Conservation (phyloP, 2,113 vertebrate species). For the Rhagologus leucostigma region DNA sequence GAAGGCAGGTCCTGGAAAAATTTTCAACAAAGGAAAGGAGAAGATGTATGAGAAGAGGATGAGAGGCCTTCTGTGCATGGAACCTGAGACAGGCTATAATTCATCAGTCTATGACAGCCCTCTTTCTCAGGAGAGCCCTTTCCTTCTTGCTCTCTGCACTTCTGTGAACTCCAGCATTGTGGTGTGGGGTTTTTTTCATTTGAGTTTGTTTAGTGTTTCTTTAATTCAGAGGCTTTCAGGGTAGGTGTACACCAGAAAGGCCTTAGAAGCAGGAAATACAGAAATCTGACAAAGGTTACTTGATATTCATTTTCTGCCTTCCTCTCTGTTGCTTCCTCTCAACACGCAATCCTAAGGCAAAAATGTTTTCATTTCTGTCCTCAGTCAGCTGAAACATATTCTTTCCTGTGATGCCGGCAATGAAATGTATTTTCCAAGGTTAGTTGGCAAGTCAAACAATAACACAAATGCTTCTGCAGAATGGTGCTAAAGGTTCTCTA, state of each 20-base stretch:
- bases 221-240: neutral
- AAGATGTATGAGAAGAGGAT: neutral
- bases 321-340: neutral
- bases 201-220: neutral
- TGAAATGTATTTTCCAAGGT: conserved; percentile 29
- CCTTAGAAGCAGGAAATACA: neutral
- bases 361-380: neutral
- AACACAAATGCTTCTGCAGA: neutral
- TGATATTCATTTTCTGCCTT: neutral
- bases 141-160: neutral
- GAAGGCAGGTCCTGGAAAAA: neutral
- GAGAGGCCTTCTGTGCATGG: neutral
- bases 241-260: neutral
- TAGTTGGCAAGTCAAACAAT: conserved; percentile 27
- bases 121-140: neutral
- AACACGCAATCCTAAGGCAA: neutral
- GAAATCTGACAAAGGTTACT: neutral
- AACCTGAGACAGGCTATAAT: neutral
- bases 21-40: neutral
- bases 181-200: neutral
- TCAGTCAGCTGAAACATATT: conserved; percentile 3
- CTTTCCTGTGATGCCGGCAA: neutral
- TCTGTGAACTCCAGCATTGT: neutral
- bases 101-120: neutral
- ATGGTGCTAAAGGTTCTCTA: conserved; percentile 12